A percentile compares a stretch with the other conserved stretches of the same genome.
Evolutionary conservation across 2,888 invertebrate species (phyloP).

Genomic region (Entomobrya proxima): DNA sequence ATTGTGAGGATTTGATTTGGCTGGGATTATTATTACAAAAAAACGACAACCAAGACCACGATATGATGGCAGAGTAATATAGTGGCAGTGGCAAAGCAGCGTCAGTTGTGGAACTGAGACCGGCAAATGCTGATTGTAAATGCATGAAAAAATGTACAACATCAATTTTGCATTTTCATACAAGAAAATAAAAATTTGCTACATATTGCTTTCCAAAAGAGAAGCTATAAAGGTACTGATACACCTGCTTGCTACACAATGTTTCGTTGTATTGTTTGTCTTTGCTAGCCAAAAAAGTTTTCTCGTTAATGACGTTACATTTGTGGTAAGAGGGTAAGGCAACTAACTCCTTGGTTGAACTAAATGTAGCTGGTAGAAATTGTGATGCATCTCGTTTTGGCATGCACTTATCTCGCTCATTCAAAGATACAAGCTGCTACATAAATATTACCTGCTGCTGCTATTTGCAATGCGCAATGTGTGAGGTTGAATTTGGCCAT

Average conservation of each 20-base stretch:
- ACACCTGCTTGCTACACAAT: not conserved
- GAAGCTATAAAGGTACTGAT: not conserved
- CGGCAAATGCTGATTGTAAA: slow-evolving; percentile 24
- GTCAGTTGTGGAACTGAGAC: slow-evolving; percentile 21
- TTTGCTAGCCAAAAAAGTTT: slow-evolving; percentile 1
- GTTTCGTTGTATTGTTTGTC: not conserved
- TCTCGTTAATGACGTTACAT: slow-evolving; percentile 18
- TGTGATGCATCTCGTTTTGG: slow-evolving; percentile 3
- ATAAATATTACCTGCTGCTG: not conserved
- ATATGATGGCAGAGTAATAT: not conserved
- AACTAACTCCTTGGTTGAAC: slow-evolving; percentile 11
- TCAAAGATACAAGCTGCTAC: not conserved
- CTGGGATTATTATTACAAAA: slow-evolving; percentile 12
- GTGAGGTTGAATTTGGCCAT: not conserved
- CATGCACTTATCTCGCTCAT: slow-evolving; percentile 20
- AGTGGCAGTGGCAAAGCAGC: not conserved
- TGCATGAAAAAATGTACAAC: slow-evolving; percentile 31
- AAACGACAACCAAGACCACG: not conserved
- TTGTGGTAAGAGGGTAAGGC: slow-evolving; percentile 13
- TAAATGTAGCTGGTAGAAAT: not conserved
- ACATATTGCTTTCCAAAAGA: slow-evolving; percentile 9
- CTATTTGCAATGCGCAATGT: not conserved
- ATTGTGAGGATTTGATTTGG: slow-evolving; percentile 27
- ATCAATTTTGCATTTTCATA: not conserved
- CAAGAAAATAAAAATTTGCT: not conserved